phyloP scores from a whole-genome alignment of 1,140 invertebrate species.

The Limonius californicus region DNA sequence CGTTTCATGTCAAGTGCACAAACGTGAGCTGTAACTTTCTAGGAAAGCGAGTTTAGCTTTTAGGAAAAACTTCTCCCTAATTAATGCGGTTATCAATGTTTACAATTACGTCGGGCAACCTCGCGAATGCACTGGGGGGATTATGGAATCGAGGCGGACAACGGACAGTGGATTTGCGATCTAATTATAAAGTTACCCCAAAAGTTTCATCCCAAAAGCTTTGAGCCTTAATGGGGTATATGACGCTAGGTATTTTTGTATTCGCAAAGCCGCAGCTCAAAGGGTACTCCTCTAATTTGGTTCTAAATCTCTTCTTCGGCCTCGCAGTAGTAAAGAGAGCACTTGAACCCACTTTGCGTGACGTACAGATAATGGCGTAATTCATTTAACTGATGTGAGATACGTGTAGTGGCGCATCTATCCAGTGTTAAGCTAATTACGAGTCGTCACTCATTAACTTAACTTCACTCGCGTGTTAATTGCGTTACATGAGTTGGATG shows the following conservation, averaged over 20 bases:
- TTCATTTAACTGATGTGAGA: conserved; percentile 39
- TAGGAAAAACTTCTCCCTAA: neutral
- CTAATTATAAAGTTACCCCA: conserved; percentile 22
- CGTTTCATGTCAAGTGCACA: neutral
- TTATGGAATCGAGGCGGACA: conserved; percentile 13
- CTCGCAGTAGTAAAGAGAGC: neutral
- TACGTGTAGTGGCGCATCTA: conserved; percentile 43
- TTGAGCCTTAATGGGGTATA: conserved; percentile 6
- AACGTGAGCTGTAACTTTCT: neutral
- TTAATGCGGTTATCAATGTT: conserved; percentile 22
- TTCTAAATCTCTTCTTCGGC: neutral
- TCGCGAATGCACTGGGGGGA: conserved; percentile 5
- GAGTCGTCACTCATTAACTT: conserved; percentile 45
- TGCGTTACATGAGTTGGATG: conserved; percentile 28
- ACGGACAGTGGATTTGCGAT: conserved; percentile 15
- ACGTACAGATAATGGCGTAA: conserved; percentile 33
- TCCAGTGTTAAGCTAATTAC: conserved; percentile 44
- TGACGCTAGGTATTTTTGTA: conserved; percentile 8
- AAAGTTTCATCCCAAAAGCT: conserved; percentile 13
- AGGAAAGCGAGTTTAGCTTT: neutral
- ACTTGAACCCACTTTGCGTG: conserved; percentile 8
- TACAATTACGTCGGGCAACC: conserved; percentile 12
- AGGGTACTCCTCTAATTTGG: neutral
- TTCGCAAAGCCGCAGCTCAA: neutral
- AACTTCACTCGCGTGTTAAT: conserved; percentile 40